Evolutionary conservation across 2,888 invertebrate genomes (phyloP).

Genomic region (Drosophila recens): DNA sequence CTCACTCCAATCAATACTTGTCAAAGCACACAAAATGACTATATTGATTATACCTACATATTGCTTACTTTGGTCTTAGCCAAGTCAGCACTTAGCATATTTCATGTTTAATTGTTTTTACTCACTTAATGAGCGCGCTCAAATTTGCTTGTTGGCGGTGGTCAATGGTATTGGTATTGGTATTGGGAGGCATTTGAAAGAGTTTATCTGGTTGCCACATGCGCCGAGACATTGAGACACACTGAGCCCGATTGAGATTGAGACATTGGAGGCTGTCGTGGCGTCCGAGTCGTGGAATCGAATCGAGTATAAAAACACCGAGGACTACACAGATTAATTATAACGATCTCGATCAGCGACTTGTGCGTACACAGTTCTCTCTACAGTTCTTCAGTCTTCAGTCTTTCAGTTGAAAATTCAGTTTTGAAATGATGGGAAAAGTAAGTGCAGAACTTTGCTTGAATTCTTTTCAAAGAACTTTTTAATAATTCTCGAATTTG

Average conservation of each 20-base stretch:
- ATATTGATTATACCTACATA: background rate
- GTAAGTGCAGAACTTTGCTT: constrained; percentile 41
- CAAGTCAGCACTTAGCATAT: constrained; percentile 60
- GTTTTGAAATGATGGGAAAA: constrained; percentile 57
- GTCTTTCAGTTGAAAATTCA: background rate
- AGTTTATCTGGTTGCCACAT: constrained; percentile 52
- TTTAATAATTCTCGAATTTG: background rate
- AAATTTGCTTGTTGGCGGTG: constrained; percentile 30
- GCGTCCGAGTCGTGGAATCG: background rate
- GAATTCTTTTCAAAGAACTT: background rate
- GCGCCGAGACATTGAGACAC: constrained; percentile 12
- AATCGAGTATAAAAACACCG: constrained; percentile 62
- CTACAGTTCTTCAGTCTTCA: constrained; percentile 36
- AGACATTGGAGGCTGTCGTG: constrained; percentile 39
- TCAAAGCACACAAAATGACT: constrained; percentile 1
- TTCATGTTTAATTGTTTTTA: constrained; percentile 63
- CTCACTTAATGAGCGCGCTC: constrained; percentile 67
- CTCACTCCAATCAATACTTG: constrained; percentile 13
- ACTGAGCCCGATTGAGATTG: constrained; percentile 32
- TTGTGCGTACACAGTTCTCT: constrained; percentile 68
- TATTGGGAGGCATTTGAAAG: constrained; percentile 32
- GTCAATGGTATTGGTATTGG: constrained; percentile 12
- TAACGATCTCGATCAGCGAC: constrained; percentile 61
- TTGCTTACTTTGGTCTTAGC: constrained; percentile 11
- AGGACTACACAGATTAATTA: constrained; percentile 73